Conservation (phyloP, 1,140 invertebrate species). For the Spodoptera frugiperda region DNA sequence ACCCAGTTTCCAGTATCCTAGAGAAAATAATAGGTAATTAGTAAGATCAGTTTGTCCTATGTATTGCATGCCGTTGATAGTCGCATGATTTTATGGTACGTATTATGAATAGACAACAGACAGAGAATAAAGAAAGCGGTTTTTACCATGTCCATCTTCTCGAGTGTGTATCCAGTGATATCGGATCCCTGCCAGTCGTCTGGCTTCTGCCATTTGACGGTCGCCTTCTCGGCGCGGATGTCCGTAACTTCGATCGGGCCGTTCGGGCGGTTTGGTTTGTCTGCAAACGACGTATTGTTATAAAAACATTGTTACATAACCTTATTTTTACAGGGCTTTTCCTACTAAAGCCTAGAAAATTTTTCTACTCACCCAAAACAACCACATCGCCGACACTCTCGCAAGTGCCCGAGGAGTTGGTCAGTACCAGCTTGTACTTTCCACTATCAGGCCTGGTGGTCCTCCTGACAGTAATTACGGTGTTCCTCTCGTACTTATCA, state of each 20-base stretch:
- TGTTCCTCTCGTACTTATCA: slow-evolving; percentile 96
- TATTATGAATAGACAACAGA: too few relatives aligned
- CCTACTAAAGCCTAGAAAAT: too few relatives aligned
- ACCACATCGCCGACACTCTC: slow-evolving; percentile 95
- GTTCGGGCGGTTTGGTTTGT: slow-evolving; percentile 94
- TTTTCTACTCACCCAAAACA: slow-evolving; percentile 92
- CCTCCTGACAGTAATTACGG: slow-evolving; percentile 95
- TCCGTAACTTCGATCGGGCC: slow-evolving; percentile 96
- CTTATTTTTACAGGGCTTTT: too few relatives aligned
- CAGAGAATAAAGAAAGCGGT: too few relatives aligned
- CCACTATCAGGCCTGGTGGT: slow-evolving; percentile 95
- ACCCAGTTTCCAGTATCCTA: slow-evolving; percentile 96
- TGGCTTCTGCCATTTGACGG: slow-evolving; percentile 97
- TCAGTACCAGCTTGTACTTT: slow-evolving; percentile 94
- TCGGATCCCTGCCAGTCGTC: slow-evolving; percentile 97
- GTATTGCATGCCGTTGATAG: too few relatives aligned
- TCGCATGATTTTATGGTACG: too few relatives aligned
- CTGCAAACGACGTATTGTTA: slow-evolving; percentile 72
- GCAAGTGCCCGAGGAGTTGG: slow-evolving; percentile 94
- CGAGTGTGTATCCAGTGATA: slow-evolving; percentile 97
- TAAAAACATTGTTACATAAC: too few relatives aligned
- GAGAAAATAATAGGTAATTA: slow-evolving; percentile 26
- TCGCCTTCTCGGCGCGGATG: slow-evolving; percentile 96
- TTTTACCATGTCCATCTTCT: slow-evolving; percentile 95
- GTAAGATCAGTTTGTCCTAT: too few relatives aligned